Base-by-base conservation (phyloP, 2,797 vertebrate genomes). In the Coregonus suidteri region DNA sequence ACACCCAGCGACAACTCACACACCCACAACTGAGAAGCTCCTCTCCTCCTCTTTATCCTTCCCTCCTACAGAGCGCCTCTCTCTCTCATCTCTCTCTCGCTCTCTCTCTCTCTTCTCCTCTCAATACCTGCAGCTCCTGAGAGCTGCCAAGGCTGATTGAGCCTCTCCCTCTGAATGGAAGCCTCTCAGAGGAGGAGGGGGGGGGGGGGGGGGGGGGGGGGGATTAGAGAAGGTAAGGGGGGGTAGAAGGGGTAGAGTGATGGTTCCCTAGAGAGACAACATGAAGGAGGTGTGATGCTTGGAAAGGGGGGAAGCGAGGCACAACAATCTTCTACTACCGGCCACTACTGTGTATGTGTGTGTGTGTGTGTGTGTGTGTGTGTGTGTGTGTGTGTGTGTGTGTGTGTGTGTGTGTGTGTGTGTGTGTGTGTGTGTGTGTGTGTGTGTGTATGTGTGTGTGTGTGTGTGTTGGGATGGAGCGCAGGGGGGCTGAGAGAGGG, bases 141-240 rank as follows among this genome's bases (percentile, higher is more conserved):
- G 82, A 74, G 83, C 89, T 90, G 94, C 94, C 93, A 79, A 47
- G 92, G 85, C 93, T 89, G 51, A 83, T 85, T 86, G 85, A 90
- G 84, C 79, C 75, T 77, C 86, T 85, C 81, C 79, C 89, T 92
- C 91, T 93, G 91, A 91, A 87, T 84, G 85, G 83, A 87, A 81
- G 5, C 20, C 25, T 20, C 65, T 16, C 30, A 13, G 47, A 35
- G 65, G 41, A 41, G n/a, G n/a, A n/a, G n/a, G n/a, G n/a, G n/a
- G n/a, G n/a, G n/a, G n/a, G n/a, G n/a, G n/a, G n/a, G n/a, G n/a
- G n/a, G n/a, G n/a, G n/a, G n/a, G n/a, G n/a, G n/a, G n/a, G n/a
- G n/a, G n/a, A n/a, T n/a, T n/a, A 20, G 41, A 47, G 41, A 47
- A 9, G 9, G 7, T 47, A 9, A 1, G 9, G 9, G 52, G 59